Percentiles rank a stretch among this genome's conserved stretches.
phyloP scores from a whole-genome alignment of 2,888 invertebrate species.

The Diploptera punctata region DNA sequence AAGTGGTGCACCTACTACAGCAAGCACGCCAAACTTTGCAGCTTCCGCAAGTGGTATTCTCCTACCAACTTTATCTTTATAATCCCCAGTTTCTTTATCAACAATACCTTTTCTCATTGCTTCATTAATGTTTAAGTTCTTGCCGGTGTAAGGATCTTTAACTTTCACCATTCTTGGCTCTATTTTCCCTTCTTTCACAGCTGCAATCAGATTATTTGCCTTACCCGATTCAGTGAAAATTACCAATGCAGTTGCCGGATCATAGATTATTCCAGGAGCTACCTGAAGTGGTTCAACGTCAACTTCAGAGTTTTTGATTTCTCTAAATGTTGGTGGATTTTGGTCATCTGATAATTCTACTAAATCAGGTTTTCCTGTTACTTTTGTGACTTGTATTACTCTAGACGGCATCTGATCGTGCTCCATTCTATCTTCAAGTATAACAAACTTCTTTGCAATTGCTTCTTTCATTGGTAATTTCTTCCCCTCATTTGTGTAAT shows the following conservation, averaged over 20 bases:
- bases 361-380: conserved; percentile 73
- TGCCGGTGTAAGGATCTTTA: conserved; percentile 71
- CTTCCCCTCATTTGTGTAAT: conserved; percentile 65
- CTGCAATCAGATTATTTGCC: conserved; percentile 74
- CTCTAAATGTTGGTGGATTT: conserved; percentile 56
- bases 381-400: conserved; percentile 74
- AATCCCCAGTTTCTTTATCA: conserved; percentile 72
- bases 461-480: conserved; percentile 77
- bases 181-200: conserved; percentile 77
- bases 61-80: conserved; percentile 69
- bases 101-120: conserved; percentile 80
- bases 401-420: conserved; percentile 62
- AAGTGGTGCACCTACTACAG: conserved; percentile 76
- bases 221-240: conserved; percentile 74
- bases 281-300: conserved; percentile 74
- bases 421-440: conserved; percentile 61
- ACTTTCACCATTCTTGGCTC: conserved; percentile 72
- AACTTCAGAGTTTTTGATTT: conserved; percentile 59
- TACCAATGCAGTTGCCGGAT: conserved; percentile 76
- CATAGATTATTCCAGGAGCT: conserved; percentile 75
- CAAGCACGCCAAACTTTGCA: conserved; percentile 76
- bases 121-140: conserved; percentile 71
- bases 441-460: conserved; percentile 68
- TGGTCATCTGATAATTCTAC: conserved; percentile 70
- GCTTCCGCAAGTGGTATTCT: conserved; percentile 75